A percentile compares a stretch with the other conserved stretches of the same genome.
Conservation (phyloP, 2,113 vertebrate species). For the Oryzias woworae region DNA sequence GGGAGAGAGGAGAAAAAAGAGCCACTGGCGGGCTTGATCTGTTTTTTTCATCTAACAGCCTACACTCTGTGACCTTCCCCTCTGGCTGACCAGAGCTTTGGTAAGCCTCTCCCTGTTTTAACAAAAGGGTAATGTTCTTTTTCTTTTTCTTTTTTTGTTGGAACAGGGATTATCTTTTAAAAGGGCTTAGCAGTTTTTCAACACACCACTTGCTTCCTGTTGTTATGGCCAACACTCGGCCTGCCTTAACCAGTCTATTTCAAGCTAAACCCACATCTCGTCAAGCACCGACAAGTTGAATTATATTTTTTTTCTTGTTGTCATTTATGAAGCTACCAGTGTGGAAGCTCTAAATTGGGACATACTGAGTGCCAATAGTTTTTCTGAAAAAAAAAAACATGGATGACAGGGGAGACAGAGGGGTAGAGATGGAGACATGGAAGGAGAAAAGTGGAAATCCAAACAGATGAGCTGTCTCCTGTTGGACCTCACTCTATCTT, state of each 20-base stretch:
- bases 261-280: constrained; percentile 68
- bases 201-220: constrained; percentile 49
- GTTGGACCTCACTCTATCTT: constrained; percentile 90
- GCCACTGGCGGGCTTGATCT: constrained; percentile 68
- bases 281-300: constrained; percentile 56
- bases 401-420: constrained; percentile 35
- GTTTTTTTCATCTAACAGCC: constrained; percentile 68
- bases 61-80: constrained; percentile 65
- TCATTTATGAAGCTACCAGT: constrained; percentile 76
- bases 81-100: constrained; percentile 55
- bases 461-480: constrained; percentile 92
- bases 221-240: constrained; percentile 26
- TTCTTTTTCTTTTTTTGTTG: constrained; percentile 8
- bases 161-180: constrained; percentile 73
- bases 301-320: constrained; percentile 49
- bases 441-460: constrained; percentile 72
- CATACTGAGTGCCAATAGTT: constrained; percentile 81
- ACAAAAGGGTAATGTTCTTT: constrained; percentile 76
- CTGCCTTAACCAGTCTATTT: constrained; percentile 62
- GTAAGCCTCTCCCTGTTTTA: constrained; percentile 59
- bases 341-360: constrained; percentile 75
- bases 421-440: constrained; percentile 30
- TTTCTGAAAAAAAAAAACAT: constrained; percentile 73
- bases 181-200: constrained; percentile 69
- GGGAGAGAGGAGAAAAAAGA: constrained; percentile 57